Evolutionary conservation across 2,888 invertebrate genomes (phyloP).

Genomic region (Malacosoma neustria): DNA sequence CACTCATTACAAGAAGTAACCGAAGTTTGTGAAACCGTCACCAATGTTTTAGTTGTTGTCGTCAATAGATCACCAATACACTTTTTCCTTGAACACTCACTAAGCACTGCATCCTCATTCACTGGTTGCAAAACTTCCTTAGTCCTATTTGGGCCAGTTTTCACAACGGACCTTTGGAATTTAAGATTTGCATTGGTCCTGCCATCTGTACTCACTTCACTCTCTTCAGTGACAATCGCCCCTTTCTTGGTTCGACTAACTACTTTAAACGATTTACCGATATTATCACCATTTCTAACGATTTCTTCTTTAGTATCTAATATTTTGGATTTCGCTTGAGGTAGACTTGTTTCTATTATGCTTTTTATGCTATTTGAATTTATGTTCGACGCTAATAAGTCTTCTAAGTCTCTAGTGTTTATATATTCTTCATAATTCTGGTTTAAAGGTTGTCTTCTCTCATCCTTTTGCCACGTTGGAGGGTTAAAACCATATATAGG

Average conservation of each 20-base stretch:
- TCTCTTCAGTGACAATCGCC: slow-evolving; percentile 59
- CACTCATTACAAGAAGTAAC: slow-evolving; percentile 67
- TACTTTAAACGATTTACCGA: slow-evolving; percentile 56
- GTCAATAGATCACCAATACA: slow-evolving; percentile 57
- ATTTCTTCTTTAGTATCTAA: slow-evolving; percentile 56
- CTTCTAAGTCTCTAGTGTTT: slow-evolving; percentile 48
- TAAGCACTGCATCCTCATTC: slow-evolving; percentile 48
- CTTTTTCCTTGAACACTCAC: slow-evolving; percentile 46
- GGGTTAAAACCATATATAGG: slow-evolving; percentile 53
- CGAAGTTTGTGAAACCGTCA: slow-evolving; percentile 63
- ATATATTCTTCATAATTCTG: slow-evolving; percentile 54
- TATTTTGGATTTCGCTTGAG: slow-evolving; percentile 31
- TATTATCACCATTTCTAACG: slow-evolving; percentile 49
- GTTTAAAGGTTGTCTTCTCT: slow-evolving; percentile 67
- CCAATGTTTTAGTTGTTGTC: slow-evolving; percentile 59
- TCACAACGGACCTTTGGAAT: slow-evolving; percentile 58
- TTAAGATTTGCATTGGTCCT: slow-evolving; percentile 51
- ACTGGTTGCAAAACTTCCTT: slow-evolving; percentile 54
- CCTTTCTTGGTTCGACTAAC: slow-evolving; percentile 57
- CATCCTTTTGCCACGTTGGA: slow-evolving; percentile 64
- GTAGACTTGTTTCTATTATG: slow-evolving; percentile 61
- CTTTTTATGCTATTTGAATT: slow-evolving; percentile 53
- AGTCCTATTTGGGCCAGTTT: slow-evolving; percentile 50
- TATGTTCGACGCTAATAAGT: slow-evolving; percentile 13
- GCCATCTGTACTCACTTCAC: slow-evolving; percentile 59